Evolutionary conservation across 2,113 vertebrate genomes (phyloP), one percentile per base, ranked within the genome.

Genomic region (Rhinolophus ferrumequinum): DNA sequence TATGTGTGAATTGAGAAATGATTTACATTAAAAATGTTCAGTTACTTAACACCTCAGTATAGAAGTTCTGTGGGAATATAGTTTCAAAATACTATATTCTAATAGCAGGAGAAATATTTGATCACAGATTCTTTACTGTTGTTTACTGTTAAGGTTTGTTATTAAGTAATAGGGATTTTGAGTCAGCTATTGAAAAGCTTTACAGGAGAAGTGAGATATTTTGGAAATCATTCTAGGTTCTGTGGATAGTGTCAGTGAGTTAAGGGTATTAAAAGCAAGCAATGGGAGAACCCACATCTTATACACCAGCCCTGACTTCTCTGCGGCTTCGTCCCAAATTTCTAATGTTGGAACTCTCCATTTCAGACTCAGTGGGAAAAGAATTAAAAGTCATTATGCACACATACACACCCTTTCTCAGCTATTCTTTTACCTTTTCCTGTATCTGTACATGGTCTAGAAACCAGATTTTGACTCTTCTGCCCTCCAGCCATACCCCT

Each of bases 1-100:
- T 87, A 44, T 75, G 22, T 95, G 22, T 92, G 67, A 64, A 76
- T 81, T 91, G 38, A 44, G 54, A 90, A 97, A 69, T 95, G 28
- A 19, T 12, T 66, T 35, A 8, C 7, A 54, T 77, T 50, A 66
- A 95, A 95, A 92, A 92, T 86, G 24, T 88, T 92, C 67, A 52
- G 30, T 79, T 86, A 58, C 28, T 72, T 93, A 84, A 66, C 19
- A 50, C 14, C 56, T 52, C 18, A 44, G 0, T 77, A 33, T 89
- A 84, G 33, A 73, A 95, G 2, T 72, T 92, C 33, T 44, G 0
- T 93, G 56, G 56, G 52, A 50, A 84, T 79, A 85, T n/a, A 90
- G 50, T 73, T 84, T 94, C 50, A 88, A 88, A 88, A 70, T 88
- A 83, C 1, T 85, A 9, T 44, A 44, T 90, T 79, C 19, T 62